Percentiles rank a stretch among this genome's conserved stretches.
These are phyloP conservation scores for Teinopalpus imperialis DNA, from an alignment of 2,888 invertebrate genomes.

Conservation along the genomic window DNA sequence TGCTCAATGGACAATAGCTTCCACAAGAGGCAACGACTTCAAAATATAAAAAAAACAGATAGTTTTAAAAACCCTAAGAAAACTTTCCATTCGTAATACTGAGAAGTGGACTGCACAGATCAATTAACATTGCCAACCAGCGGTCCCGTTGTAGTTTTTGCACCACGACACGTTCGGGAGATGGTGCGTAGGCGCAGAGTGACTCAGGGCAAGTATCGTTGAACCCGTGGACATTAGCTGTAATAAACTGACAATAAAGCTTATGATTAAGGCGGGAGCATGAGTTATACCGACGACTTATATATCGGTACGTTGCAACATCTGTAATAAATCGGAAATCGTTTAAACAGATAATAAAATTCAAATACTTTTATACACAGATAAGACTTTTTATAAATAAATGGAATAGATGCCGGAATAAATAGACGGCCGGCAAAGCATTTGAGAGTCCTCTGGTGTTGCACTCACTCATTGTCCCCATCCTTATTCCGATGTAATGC, in stretches of 20 bases:
- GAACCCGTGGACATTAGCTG: slow-evolving; percentile 14
- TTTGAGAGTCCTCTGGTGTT: no score
- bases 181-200: slow-evolving; percentile 33
- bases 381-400: no score
- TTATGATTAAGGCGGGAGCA: slow-evolving; percentile 10
- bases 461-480: no score
- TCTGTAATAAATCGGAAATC: no score
- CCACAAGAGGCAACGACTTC: no score
- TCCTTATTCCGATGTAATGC: no score
- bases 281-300: background rate
- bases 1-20: no score
- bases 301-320: no score
- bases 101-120: slow-evolving; percentile 9
- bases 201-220: slow-evolving; percentile 33
- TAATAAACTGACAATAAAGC: slow-evolving; percentile 13
- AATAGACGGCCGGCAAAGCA: no score
- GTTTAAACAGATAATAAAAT: background rate
- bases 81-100: slow-evolving; percentile 10
- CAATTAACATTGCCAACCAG: slow-evolving; percentile 26
- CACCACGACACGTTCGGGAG: slow-evolving; percentile 27
- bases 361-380: background rate
- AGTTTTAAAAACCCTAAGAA: background rate
- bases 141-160: slow-evolving; percentile 23
- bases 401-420: no score
- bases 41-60: no score